Evolutionary conservation across 2,888 invertebrate species (phyloP).

Genomic region (Agonum fuliginosum): DNA sequence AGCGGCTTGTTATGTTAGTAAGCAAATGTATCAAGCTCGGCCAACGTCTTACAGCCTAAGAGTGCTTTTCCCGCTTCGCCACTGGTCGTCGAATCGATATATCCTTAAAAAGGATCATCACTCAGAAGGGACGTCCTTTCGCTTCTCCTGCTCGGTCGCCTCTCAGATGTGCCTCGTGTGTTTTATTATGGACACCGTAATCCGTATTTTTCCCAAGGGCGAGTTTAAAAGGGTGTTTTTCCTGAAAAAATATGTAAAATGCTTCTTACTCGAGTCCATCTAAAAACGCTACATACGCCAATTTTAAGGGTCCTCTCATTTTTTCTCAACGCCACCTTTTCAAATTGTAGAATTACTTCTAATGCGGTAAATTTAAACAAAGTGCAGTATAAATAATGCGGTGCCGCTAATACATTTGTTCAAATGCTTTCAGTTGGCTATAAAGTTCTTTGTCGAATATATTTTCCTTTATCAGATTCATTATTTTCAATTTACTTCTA

Average conservation of each 20-base stretch:
- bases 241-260: slow-evolving; percentile 57
- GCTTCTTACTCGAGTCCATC: slow-evolving; percentile 15
- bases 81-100: slow-evolving; percentile 54
- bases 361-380: neutral
- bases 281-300: slow-evolving; percentile 23
- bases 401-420: slow-evolving; percentile 9
- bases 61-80: slow-evolving; percentile 42
- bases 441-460: slow-evolving; percentile 19
- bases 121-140: slow-evolving; percentile 46
- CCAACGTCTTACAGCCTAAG: slow-evolving; percentile 24
- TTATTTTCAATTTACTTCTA: slow-evolving; percentile 52
- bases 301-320: slow-evolving; percentile 18
- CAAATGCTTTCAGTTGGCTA: neutral
- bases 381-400: neutral
- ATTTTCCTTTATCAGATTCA: slow-evolving; percentile 48
- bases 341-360: too few relatives aligned
- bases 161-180: slow-evolving; percentile 43
- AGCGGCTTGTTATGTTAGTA: slow-evolving; percentile 58
- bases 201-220: slow-evolving; percentile 55
- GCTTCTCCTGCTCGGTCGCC: neutral
- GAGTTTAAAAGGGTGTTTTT: slow-evolving; percentile 55
- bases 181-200: slow-evolving; percentile 57
- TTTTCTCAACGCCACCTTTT: too few relatives aligned
- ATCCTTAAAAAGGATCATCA: slow-evolving; percentile 59
- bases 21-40: slow-evolving; percentile 56